phyloP scores from a whole-genome alignment of 1,140 invertebrate genomes.

The Bicyclus anynana region DNA sequence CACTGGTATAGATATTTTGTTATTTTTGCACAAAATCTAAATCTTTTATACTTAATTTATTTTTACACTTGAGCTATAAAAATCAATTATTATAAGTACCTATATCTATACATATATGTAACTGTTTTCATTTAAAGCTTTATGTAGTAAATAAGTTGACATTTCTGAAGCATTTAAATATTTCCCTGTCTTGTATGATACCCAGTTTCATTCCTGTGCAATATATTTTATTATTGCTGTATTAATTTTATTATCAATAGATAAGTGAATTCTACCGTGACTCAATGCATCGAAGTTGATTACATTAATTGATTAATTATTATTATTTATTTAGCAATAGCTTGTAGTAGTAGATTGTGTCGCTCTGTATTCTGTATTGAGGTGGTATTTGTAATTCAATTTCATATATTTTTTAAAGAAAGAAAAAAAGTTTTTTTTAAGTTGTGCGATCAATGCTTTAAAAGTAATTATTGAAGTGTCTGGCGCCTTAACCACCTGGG shows the following conservation, averaged over 20 bases:
- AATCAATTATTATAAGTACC: too few species aligned
- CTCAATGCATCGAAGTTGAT: conserved; percentile 27
- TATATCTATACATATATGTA: too few species aligned
- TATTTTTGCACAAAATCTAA: too few species aligned
- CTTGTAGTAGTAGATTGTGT: conserved; percentile 53
- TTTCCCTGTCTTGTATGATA: neutral
- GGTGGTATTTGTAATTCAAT: neutral
- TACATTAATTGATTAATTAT: too few species aligned
- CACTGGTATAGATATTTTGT: too few species aligned
- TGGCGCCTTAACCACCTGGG: too few species aligned
- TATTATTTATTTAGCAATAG: conserved; percentile 57
- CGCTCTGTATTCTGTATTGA: conserved; percentile 32
- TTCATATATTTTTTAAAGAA: too few species aligned
- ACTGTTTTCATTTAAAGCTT: neutral
- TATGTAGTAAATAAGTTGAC: neutral
- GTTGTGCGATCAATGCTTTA: too few species aligned
- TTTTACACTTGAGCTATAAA: too few species aligned
- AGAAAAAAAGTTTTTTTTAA: too few species aligned
- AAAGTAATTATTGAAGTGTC: too few species aligned
- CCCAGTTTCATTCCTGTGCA: neutral
- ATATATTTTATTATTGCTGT: neutral
- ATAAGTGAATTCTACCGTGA: conserved; percentile 1
- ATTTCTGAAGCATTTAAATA: neutral
- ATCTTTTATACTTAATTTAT: too few species aligned
- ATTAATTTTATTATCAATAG: conserved; percentile 10